Conservation (phyloP, 2,888 invertebrate genomes). For the Smittia aterrima region DNA sequence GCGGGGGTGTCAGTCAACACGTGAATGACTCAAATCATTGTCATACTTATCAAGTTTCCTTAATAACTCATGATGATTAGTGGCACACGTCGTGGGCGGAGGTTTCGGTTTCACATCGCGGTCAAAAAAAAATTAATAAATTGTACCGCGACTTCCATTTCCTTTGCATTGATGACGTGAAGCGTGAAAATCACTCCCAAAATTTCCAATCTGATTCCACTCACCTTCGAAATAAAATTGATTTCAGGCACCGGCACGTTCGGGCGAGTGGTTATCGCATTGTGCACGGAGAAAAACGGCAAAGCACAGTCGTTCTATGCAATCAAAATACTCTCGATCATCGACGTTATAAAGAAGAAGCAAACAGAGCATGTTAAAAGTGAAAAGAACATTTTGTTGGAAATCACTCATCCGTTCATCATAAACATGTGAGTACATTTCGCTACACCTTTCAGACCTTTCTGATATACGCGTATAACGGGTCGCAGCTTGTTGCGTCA, state of each 20-base stretch:
- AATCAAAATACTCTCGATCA: slow-evolving; percentile 91
- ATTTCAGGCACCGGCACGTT: slow-evolving; percentile 89
- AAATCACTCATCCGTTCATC: slow-evolving; percentile 93
- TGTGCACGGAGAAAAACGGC: slow-evolving; percentile 76
- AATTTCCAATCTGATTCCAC: background rate
- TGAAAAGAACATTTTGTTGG: slow-evolving; percentile 88
- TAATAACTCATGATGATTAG: too few species aligned
- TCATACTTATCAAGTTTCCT: background rate
- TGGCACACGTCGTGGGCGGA: too few species aligned
- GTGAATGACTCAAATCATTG: background rate
- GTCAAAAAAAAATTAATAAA: too few species aligned
- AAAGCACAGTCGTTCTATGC: slow-evolving; percentile 72
- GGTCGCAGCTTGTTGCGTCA: background rate
- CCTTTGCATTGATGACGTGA: too few species aligned
- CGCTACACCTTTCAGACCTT: background rate
- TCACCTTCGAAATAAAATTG: slow-evolving; percentile 44
- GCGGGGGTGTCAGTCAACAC: background rate
- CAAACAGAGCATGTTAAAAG: slow-evolving; percentile 98
- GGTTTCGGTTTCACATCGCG: background rate
- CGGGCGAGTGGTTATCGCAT: slow-evolving; percentile 88
- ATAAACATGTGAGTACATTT: slow-evolving; percentile 79
- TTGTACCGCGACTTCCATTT: too few species aligned
- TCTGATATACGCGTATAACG: background rate
- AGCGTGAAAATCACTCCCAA: too few species aligned
- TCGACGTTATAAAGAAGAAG: slow-evolving; percentile 89